A percentile compares a stretch with the other conserved stretches of the same genome.
Evolutionary conservation across 2,113 vertebrate genomes (phyloP).

Genomic region (Puffinus mauretanicus): DNA sequence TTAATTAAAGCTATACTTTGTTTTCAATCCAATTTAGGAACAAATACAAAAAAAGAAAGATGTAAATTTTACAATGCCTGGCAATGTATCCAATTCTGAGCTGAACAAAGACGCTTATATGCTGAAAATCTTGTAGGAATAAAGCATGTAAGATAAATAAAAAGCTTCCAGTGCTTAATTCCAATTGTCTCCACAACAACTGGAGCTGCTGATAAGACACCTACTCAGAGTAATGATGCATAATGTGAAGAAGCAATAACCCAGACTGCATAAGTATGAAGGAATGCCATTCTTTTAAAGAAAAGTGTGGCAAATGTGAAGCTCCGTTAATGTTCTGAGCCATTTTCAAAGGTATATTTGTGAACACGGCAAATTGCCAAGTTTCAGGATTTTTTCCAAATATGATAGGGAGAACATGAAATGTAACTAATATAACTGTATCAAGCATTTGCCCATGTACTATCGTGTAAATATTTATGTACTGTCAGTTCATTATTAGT

Average conservation of each 20-base stretch:
- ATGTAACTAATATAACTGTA: slow-evolving; percentile 41
- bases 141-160: slow-evolving; percentile 79
- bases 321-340: slow-evolving; percentile 54
- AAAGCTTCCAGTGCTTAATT: slow-evolving; percentile 78
- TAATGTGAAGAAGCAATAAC: slow-evolving; percentile 74
- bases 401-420: slow-evolving; percentile 20
- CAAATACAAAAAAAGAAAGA: slow-evolving; percentile 70
- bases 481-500: slow-evolving; percentile 62
- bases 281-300: slow-evolving; percentile 68
- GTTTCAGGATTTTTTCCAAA: slow-evolving; percentile 10
- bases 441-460: slow-evolving; percentile 47
- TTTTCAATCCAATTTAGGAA: slow-evolving; percentile 78
- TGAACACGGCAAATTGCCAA: slow-evolving; percentile 51
- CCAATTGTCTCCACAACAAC: slow-evolving; percentile 76
- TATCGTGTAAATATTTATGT: slow-evolving; percentile 67
- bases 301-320: slow-evolving; percentile 67
- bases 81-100: slow-evolving; percentile 71
- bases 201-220: slow-evolving; percentile 79
- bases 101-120: slow-evolving; percentile 78
- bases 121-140: slow-evolving; percentile 77
- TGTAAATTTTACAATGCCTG: slow-evolving; percentile 74
- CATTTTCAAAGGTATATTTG: slow-evolving; percentile 67
- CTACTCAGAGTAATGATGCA: slow-evolving; percentile 78
- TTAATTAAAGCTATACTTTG: slow-evolving; percentile 76
- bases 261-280: slow-evolving; percentile 62